A percentile compares a stretch with the other conserved stretches of the same genome.
phyloP scores from a whole-genome alignment of 53 echinoderm and acorn worm species.

The Hippasteria phrygiana region DNA sequence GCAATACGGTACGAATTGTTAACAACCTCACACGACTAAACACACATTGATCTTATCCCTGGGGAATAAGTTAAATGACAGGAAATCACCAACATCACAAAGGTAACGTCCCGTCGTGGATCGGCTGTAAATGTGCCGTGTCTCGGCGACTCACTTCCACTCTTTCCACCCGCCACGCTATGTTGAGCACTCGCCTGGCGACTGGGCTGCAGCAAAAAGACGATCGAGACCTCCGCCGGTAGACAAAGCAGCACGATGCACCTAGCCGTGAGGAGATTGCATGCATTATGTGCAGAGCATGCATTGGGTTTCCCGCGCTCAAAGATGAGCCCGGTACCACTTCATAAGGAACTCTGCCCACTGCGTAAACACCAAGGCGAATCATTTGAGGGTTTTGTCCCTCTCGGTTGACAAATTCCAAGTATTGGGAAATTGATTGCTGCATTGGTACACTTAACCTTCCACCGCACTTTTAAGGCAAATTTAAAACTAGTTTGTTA shows the following conservation, averaged over 20 bases:
- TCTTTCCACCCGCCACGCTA: not conserved
- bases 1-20: too few relatives aligned
- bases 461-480: constrained; percentile 11
- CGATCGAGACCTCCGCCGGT: not conserved
- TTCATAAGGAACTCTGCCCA: not conserved
- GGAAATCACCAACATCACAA: not conserved
- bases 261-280: not conserved
- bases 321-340: not conserved
- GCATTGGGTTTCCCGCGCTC: not conserved
- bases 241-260: not conserved
- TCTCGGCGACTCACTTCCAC: constrained; percentile 30
- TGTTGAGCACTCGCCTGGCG: constrained; percentile 13
- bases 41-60: not conserved
- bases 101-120: not conserved
- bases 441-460: not conserved
- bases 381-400: not conserved
- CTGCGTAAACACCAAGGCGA: not conserved
- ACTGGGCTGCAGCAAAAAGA: not conserved
- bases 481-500: not conserved
- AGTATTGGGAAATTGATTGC: constrained; percentile 36
- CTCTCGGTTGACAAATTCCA: not conserved
- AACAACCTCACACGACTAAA: too few relatives aligned
- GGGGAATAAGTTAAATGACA: not conserved
- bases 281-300: constrained; percentile 8
- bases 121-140: constrained; percentile 37